Evolutionary conservation across 2,113 vertebrate genomes (phyloP).

Genomic region (Gallinago jamesoni): DNA sequence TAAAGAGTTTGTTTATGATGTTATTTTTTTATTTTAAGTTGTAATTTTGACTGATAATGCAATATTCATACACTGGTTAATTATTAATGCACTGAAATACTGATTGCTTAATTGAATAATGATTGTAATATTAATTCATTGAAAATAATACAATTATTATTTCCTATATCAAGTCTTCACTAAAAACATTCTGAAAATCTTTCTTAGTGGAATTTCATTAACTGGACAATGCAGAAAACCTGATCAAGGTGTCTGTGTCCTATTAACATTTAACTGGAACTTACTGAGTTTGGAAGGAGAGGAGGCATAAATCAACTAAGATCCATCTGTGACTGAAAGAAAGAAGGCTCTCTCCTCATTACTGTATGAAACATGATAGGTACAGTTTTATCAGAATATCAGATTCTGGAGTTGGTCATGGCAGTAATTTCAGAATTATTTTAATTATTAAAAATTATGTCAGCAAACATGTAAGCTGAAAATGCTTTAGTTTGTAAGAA

Average conservation of each 20-base stretch:
- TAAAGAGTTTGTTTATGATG: not conserved
- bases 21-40: not conserved
- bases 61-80: too few relatives aligned
- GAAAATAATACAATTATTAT: not conserved
- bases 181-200: not conserved
- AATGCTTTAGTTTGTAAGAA: slow-evolving; percentile 38
- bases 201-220: not conserved
- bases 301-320: not conserved
- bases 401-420: not conserved
- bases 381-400: not conserved
- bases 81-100: too few relatives aligned
- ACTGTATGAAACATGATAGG: not conserved
- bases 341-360: not conserved
- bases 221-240: not conserved
- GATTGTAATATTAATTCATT: too few relatives aligned
- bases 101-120: too few relatives aligned
- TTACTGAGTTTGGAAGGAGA: not conserved
- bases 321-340: not conserved
- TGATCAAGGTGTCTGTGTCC: not conserved
- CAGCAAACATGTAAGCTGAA: slow-evolving; percentile 9
- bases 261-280: not conserved
- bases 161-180: not conserved
- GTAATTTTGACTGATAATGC: not conserved
- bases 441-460: slow-evolving; percentile 20
- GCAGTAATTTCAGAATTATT: not conserved